These are phyloP conservation scores for Acrocephalus arundinaceus DNA, from an alignment of 2,113 vertebrate genomes.

Conservation along the genomic window DNA sequence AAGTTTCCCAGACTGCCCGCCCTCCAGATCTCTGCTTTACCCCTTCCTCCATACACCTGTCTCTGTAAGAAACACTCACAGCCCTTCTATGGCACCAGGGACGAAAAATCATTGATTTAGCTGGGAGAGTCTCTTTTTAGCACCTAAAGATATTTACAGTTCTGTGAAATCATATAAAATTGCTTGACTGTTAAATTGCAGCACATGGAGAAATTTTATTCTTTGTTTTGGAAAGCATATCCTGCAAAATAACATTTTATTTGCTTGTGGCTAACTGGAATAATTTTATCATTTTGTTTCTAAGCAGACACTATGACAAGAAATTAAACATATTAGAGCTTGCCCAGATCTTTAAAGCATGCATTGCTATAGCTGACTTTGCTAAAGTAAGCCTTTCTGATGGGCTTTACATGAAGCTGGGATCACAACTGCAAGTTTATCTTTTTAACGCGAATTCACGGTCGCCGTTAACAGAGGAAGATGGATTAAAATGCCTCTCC, in stretches of 20 bases:
- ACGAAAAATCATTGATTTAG: rapidly evolving
- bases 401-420: background rate
- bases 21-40: background rate
- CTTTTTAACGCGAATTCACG: rapidly evolving
- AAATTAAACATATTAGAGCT: background rate
- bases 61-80: background rate
- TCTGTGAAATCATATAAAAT: background rate
- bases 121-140: background rate
- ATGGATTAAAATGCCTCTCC: rapidly evolving
- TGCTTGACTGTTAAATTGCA: background rate
- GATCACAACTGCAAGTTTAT: background rate
- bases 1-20: background rate
- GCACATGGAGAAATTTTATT: background rate
- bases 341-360: background rate
- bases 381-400: background rate
- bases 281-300: background rate
- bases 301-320: background rate
- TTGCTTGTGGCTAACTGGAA: background rate
- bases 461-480: rapidly evolving
- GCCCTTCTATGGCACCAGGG: rapidly evolving
- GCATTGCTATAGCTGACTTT: background rate
- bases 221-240: background rate
- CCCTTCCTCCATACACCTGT: rapidly evolving
- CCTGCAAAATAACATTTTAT: background rate
- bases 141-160: background rate